Evolutionary conservation across 2,888 invertebrate genomes (phyloP).

Genomic region (Cataglyphis altisquamis): DNA sequence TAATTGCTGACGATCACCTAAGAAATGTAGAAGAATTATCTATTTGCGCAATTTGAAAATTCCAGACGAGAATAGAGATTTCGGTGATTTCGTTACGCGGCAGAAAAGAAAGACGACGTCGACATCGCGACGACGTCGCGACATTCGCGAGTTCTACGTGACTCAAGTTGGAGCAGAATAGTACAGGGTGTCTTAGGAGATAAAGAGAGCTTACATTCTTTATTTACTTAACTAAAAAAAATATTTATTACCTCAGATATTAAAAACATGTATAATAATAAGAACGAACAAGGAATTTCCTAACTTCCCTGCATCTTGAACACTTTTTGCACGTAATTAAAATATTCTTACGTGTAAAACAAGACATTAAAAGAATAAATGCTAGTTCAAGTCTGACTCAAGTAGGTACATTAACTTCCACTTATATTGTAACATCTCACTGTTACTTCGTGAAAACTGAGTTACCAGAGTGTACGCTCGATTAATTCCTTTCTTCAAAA

Average conservation of each 20-base stretch:
- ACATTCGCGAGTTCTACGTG: slow-evolving; percentile 52
- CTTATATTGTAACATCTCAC: background rate
- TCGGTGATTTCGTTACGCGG: slow-evolving; percentile 46
- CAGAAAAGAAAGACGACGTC: slow-evolving; percentile 38
- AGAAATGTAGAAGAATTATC: background rate
- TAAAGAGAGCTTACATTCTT: background rate
- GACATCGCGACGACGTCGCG: slow-evolving; percentile 29
- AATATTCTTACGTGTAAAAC: background rate
- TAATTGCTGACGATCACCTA: slow-evolving; percentile 3
- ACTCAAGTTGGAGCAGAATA: slow-evolving; percentile 31
- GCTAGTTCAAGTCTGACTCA: background rate
- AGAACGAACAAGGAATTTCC: background rate
- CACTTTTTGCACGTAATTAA: background rate
- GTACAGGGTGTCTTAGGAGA: slow-evolving; percentile 41
- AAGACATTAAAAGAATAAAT: background rate
- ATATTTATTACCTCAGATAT: background rate
- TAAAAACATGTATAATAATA: background rate
- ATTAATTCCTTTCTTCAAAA: background rate
- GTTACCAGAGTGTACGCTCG: background rate
- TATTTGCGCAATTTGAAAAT: slow-evolving; percentile 41
- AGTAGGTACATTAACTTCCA: background rate
- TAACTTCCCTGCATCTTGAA: background rate
- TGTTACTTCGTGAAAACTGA: background rate
- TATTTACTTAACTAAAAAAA: background rate
- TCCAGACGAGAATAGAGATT: slow-evolving; percentile 27